Percentiles rank a stretch among this genome's conserved stretches.
Evolutionary conservation across 2,797 vertebrate species (phyloP).

Genomic region (Buphagus erythrorhynchus): DNA sequence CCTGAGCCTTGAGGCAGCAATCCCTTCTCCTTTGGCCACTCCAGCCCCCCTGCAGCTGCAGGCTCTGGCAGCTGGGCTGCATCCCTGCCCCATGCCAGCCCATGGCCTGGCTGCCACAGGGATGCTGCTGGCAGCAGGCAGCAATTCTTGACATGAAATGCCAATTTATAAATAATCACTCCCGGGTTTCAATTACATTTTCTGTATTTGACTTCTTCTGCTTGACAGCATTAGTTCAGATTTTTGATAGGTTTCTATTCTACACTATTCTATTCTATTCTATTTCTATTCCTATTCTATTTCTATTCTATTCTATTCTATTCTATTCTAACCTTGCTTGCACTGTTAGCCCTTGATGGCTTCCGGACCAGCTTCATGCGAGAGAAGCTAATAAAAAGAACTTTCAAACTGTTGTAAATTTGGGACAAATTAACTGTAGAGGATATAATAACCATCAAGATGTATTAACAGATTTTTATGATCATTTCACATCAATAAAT

Average conservation of each 20-base stretch:
- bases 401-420: neutral
- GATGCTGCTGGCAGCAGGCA: neutral
- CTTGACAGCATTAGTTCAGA: neutral
- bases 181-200: neutral
- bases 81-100: neutral
- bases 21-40: neutral
- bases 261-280: too few relatives aligned
- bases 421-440: neutral
- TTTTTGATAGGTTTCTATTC: neutral
- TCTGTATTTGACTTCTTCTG: neutral
- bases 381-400: neutral
- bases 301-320: too few relatives aligned
- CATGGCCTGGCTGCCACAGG: neutral
- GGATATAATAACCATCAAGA: neutral
- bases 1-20: fast-evolving
- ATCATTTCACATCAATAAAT: neutral
- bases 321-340: neutral
- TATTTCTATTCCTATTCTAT: too few relatives aligned
- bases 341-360: neutral
- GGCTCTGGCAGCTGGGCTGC: neutral
- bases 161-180: neutral
- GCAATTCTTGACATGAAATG: neutral
- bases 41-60: neutral
- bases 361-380: neutral
- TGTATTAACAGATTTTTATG: neutral